Percentiles rank a stretch among this genome's conserved stretches.
These are phyloP conservation scores for Lacanobia oleracea DNA, from an alignment of 2,888 invertebrate genomes.

Conservation along the genomic window DNA sequence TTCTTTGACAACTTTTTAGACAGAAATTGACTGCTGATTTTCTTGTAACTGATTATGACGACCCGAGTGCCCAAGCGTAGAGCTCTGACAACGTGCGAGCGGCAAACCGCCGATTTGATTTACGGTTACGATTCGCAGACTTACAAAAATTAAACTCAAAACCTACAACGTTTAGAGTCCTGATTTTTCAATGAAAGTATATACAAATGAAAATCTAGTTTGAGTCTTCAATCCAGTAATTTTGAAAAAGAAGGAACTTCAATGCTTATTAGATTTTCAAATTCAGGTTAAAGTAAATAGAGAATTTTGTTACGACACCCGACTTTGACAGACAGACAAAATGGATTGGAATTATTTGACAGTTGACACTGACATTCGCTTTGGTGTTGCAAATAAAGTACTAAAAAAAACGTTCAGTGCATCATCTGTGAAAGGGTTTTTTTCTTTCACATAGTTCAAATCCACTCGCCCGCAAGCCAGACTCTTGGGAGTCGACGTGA, in stretches of 20 bases:
- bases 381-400: conserved; percentile 16
- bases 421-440: too few relatives aligned
- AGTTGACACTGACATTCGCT: conserved; percentile 30
- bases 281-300: conserved; percentile 44
- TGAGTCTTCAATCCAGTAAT: conserved; percentile 22
- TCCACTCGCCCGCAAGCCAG: too few relatives aligned
- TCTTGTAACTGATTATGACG: conserved; percentile 36
- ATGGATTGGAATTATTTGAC: conserved; percentile 1
- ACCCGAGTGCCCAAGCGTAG: conserved; percentile 42
- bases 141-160: conserved; percentile 30
- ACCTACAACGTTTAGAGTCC: not conserved
- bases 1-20: conserved; percentile 27
- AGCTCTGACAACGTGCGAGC: conserved; percentile 47
- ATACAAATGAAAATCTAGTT: not conserved
- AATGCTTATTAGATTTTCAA: conserved; percentile 23
- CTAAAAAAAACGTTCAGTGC: too few relatives aligned
- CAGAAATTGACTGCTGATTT: conserved; percentile 31
- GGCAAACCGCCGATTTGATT: conserved; percentile 48
- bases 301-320: conserved; percentile 59
- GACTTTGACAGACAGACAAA: conserved; percentile 56
- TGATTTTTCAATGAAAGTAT: conserved; percentile 22
- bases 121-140: conserved; percentile 51
- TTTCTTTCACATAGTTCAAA: too few relatives aligned
- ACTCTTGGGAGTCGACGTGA: too few relatives aligned
- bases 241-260: conserved; percentile 22